A percentile compares a stretch with the other conserved stretches of the same genome.
Conservation (phyloP, 2,797 vertebrate genomes). For the Psittacula echo region DNA sequence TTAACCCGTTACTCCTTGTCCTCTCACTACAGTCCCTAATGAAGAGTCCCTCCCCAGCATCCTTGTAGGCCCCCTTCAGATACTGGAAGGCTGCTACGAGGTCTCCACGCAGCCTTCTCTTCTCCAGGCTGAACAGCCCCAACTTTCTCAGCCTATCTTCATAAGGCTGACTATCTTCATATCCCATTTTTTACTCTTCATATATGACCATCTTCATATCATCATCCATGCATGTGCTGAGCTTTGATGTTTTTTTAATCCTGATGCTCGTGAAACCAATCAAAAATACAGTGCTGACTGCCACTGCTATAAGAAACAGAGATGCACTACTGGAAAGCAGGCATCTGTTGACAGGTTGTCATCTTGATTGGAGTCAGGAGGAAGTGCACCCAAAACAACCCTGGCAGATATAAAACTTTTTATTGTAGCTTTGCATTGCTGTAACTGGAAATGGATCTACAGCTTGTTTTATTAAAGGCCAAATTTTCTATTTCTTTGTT, state of each 20-base stretch:
- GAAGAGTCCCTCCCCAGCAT: no score
- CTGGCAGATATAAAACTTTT: background rate
- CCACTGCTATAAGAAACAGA: background rate
- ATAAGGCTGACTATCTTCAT: no score
- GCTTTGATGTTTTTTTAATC: background rate
- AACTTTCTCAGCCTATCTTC: no score
- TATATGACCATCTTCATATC: no score
- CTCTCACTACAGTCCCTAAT: no score
- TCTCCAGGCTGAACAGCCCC: no score
- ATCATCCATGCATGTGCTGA: accelerated
- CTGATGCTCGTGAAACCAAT: background rate
- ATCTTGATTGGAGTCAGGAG: background rate
- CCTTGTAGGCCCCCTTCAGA: no score
- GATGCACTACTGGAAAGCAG: background rate
- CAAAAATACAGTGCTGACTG: background rate
- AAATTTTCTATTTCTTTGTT: background rate
- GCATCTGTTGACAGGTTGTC: background rate
- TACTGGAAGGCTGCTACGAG: no score
- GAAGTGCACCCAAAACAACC: background rate
- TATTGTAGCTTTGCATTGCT: background rate
- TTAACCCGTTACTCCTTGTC: no score
- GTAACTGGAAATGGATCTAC: background rate
- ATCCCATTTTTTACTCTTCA: no score
- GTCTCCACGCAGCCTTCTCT: no score
- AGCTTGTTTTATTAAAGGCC: background rate